These are phyloP conservation scores for Xestoiulus laeticollis DNA, from an alignment of 2,888 invertebrate genomes.

Conservation along the genomic window DNA sequence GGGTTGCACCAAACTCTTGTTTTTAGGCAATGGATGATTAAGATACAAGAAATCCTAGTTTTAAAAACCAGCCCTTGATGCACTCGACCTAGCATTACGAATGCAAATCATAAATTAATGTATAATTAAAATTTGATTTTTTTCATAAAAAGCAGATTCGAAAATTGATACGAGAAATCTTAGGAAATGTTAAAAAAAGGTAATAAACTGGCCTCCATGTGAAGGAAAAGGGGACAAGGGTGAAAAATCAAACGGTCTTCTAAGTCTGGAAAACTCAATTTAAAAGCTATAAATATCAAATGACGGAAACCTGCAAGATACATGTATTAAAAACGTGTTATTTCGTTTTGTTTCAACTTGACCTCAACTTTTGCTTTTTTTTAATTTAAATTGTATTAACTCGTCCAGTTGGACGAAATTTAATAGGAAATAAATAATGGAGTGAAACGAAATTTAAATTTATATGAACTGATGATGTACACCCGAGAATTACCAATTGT, in stretches of 20 bases:
- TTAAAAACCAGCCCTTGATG: no score
- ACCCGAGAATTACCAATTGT: neutral
- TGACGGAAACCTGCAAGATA: neutral
- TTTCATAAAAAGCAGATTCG: neutral
- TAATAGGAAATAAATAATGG: neutral
- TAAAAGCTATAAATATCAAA: neutral
- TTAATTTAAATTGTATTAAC: neutral
- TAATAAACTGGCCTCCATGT: neutral
- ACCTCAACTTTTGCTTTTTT: slow-evolving; percentile 27
- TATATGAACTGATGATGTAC: neutral
- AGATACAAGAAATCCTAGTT: no score
- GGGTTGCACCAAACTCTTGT: neutral
- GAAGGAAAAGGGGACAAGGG: slow-evolving; percentile 2
- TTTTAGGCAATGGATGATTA: neutral
- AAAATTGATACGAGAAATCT: neutral
- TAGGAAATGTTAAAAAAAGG: neutral
- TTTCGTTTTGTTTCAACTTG: neutral
- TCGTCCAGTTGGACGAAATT: slow-evolving; percentile 5
- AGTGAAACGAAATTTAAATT: neutral
- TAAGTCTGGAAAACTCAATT: slow-evolving; percentile 4
- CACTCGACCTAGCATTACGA: neutral
- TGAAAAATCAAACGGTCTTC: neutral
- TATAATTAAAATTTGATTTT: neutral
- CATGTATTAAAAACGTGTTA: neutral
- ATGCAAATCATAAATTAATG: neutral